A percentile compares a stretch with the other conserved stretches of the same genome.
Conservation (phyloP, 2,113 vertebrate genomes). For the Laterallus jamaicensis region DNA sequence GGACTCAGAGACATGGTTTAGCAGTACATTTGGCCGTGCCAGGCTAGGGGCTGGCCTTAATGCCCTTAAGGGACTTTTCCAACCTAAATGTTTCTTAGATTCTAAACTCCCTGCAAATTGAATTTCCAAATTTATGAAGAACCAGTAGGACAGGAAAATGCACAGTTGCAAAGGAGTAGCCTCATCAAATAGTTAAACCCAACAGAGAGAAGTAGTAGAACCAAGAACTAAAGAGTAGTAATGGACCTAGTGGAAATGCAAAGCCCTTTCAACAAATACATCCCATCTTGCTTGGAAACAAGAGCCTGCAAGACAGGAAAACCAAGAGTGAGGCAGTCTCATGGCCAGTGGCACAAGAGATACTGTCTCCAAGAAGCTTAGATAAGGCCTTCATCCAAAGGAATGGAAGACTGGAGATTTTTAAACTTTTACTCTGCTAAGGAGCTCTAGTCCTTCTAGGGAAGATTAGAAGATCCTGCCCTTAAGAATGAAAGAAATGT, state of each 20-base stretch:
- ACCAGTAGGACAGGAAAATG: not conserved
- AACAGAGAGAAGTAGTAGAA: too few relatives aligned
- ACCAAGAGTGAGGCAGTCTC: not conserved
- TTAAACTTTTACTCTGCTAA: not conserved
- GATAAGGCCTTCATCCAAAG: not conserved
- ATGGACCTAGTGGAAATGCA: not conserved
- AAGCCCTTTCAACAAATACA: not conserved
- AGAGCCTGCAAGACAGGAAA: not conserved
- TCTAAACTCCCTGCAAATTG: not conserved
- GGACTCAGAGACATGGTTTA: too few relatives aligned
- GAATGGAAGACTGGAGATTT: not conserved
- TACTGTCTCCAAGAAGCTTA: not conserved
- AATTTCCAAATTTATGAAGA: not conserved
- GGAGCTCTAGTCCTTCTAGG: not conserved
- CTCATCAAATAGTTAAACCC: not conserved
- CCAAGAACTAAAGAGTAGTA: too few relatives aligned
- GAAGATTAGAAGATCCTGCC: not conserved
- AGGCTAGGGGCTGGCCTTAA: not conserved
- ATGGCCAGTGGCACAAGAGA: not conserved
- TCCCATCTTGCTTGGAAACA: not conserved
- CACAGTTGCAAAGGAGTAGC: not conserved
- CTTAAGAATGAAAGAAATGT: too few relatives aligned
- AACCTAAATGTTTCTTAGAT: too few relatives aligned
- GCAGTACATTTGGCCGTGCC: not conserved
- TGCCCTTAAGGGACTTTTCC: not conserved